These are phyloP conservation scores for Ginglymostoma cirratum DNA, from an alignment of 2,113 vertebrate species.

Conservation along the genomic window DNA sequence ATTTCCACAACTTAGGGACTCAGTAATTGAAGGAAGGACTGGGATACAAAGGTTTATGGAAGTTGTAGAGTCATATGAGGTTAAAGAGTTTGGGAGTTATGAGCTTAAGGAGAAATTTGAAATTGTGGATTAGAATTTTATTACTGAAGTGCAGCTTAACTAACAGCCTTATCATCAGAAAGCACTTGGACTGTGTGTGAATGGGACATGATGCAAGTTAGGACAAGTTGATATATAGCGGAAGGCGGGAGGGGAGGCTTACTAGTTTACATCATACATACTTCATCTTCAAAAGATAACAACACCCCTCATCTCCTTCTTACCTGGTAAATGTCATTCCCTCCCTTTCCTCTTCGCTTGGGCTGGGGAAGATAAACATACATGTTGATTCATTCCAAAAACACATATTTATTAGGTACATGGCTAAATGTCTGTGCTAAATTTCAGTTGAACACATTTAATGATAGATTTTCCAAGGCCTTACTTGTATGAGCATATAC, in stretches of 20 bases:
- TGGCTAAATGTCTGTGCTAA: not conserved
- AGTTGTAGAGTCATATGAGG: not conserved
- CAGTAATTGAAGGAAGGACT: not conserved
- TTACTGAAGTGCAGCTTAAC: not conserved
- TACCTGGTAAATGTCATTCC: slow-evolving; percentile 67
- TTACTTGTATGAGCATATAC: not conserved
- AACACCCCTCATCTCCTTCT: slow-evolving; percentile 36
- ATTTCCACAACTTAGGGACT: not conserved
- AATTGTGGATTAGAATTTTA: not conserved
- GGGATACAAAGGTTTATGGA: not conserved
- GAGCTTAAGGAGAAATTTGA: not conserved
- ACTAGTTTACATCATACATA: not conserved
- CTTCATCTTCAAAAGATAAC: not conserved
- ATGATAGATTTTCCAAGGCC: not conserved
- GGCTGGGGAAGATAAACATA: slow-evolving; percentile 48
- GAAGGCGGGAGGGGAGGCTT: not conserved
- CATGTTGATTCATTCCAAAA: not conserved
- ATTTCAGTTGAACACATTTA: not conserved
- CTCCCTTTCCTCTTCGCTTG: slow-evolving; percentile 61
- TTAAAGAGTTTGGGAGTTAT: not conserved
- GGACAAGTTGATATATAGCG: not conserved
- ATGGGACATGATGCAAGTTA: not conserved
- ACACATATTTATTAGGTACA: not conserved
- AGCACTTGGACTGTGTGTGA: not conserved
- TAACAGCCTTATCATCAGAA: not conserved